A percentile compares a stretch with the other conserved stretches of the same genome.
Evolutionary conservation across 1,140 invertebrate genomes (phyloP).

Genomic region (Diachasma alloeum): DNA sequence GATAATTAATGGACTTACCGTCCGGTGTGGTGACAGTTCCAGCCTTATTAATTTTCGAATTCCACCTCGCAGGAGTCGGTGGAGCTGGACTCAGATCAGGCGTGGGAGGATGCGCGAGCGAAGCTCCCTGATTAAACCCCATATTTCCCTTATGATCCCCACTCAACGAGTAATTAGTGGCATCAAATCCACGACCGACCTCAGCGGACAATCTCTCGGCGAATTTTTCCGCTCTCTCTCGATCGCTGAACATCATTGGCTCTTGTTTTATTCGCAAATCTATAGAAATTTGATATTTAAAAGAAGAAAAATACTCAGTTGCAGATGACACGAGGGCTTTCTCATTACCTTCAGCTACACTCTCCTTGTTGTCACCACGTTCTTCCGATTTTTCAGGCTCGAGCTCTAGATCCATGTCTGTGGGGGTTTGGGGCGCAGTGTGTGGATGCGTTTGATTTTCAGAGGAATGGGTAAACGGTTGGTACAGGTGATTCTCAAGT

Average conservation of each 20-base stretch:
- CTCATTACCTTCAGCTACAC: slow-evolving; percentile 58
- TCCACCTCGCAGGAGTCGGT: slow-evolving; percentile 63
- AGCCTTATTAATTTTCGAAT: slow-evolving; percentile 68
- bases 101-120: slow-evolving; percentile 54
- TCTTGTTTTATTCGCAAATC: slow-evolving; percentile 74
- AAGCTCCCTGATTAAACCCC: slow-evolving; percentile 49
- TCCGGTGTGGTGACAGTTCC: slow-evolving; percentile 70
- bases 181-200: slow-evolving; percentile 50
- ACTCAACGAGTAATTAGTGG: slow-evolving; percentile 31
- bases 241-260: slow-evolving; percentile 60
- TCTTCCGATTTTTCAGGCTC: slow-evolving; percentile 56
- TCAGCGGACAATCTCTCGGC: slow-evolving; percentile 62
- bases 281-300: slow-evolving; percentile 40
- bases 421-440: slow-evolving; percentile 60
- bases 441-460: slow-evolving; percentile 56
- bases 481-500: slow-evolving; percentile 60
- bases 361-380: slow-evolving; percentile 57
- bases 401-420: slow-evolving; percentile 58
- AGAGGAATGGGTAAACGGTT: slow-evolving; percentile 52
- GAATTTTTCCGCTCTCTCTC: slow-evolving; percentile 62
- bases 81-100: slow-evolving; percentile 63
- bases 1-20: slow-evolving; percentile 58
- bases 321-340: not conserved
- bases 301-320: not conserved
- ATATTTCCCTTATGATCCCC: slow-evolving; percentile 35